Evolutionary conservation across 2,888 invertebrate species (phyloP).

Genomic region (Andricus curvator): DNA sequence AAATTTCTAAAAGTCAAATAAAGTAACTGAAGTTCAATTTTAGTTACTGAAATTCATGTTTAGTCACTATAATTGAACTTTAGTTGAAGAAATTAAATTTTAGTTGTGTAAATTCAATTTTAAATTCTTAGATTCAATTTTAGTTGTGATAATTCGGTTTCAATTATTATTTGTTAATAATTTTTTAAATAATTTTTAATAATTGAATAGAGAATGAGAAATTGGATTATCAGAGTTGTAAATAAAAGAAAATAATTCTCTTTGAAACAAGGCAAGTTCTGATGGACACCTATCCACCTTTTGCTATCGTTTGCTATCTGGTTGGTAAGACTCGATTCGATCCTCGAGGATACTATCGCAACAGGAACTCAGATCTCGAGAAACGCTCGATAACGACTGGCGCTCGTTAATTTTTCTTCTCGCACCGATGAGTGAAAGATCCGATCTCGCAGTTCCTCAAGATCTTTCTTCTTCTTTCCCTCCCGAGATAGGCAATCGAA

Average conservation of each 20-base stretch:
- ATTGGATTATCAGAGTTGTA: too few species aligned
- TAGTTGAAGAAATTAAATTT: background rate
- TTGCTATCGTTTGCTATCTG: slow-evolving; percentile 27
- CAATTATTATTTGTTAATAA: too few species aligned
- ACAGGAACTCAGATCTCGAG: slow-evolving; percentile 59
- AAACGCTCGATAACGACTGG: slow-evolving; percentile 55
- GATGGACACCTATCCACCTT: slow-evolving; percentile 46
- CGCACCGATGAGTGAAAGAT: slow-evolving; percentile 51
- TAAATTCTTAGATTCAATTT: too few species aligned
- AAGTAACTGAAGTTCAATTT: too few species aligned
- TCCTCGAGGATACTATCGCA: slow-evolving; percentile 53
- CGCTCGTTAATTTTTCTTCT: slow-evolving; percentile 50
- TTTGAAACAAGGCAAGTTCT: slow-evolving; percentile 48
- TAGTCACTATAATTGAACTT: fast-evolving
- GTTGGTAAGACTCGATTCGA: slow-evolving; percentile 48
- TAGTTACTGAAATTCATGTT: background rate
- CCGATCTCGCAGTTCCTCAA: slow-evolving; percentile 45
- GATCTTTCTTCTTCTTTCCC: slow-evolving; percentile 12
- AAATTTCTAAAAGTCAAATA: too few species aligned
- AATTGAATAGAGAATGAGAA: too few species aligned
- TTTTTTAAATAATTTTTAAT: too few species aligned
- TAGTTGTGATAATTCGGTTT: too few species aligned
- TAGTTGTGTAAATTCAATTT: too few species aligned
- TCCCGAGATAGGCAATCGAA: slow-evolving; percentile 21
- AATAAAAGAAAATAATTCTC: slow-evolving; percentile 48